A percentile compares a stretch with the other conserved stretches of the same genome.
Conservation (phyloP, 2,888 invertebrate species). For the Bhutanitis thaidina region DNA sequence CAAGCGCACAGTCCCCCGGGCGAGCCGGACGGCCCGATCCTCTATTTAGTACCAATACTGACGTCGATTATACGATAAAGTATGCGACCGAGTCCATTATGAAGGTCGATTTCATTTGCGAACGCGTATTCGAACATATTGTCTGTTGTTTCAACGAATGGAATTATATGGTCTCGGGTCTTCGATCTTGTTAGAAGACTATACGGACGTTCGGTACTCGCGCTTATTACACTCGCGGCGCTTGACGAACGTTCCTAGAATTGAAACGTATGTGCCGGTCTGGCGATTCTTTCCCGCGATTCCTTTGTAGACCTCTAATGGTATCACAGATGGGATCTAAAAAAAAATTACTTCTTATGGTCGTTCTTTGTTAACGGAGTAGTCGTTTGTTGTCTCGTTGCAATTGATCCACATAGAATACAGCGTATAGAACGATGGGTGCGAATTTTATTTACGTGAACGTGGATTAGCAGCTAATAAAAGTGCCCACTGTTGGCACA, state of each 20-base stretch:
- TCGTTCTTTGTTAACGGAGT: too few species aligned
- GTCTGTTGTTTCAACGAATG: constrained; percentile 24
- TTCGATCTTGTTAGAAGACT: not conserved
- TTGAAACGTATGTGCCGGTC: constrained; percentile 6
- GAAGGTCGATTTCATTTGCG: constrained; percentile 68
- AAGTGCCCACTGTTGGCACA: too few species aligned
- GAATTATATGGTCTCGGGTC: not conserved
- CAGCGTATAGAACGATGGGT: too few species aligned
- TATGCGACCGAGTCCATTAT: constrained; percentile 33
- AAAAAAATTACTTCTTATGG: constrained; percentile 1
- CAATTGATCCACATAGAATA: too few species aligned
- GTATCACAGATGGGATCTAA: constrained; percentile 7
- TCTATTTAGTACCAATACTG: constrained; percentile 9
- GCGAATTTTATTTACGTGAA: too few species aligned
- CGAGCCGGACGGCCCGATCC: constrained; percentile 12
- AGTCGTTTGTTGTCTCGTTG: too few species aligned
- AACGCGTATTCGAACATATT: constrained; percentile 48
- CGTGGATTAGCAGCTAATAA: too few species aligned
- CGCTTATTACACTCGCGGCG: too few species aligned
- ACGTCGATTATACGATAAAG: constrained; percentile 33
- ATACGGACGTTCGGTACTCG: too few species aligned
- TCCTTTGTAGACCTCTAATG: constrained; percentile 5
- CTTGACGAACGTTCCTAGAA: not conserved
- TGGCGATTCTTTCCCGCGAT: constrained; percentile 13
- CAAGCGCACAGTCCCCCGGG: constrained; percentile 10